A percentile compares a stretch with the other conserved stretches of the same genome.
phyloP scores from a whole-genome alignment of 2,113 vertebrate genomes.

The Gambusia holbrooki region DNA sequence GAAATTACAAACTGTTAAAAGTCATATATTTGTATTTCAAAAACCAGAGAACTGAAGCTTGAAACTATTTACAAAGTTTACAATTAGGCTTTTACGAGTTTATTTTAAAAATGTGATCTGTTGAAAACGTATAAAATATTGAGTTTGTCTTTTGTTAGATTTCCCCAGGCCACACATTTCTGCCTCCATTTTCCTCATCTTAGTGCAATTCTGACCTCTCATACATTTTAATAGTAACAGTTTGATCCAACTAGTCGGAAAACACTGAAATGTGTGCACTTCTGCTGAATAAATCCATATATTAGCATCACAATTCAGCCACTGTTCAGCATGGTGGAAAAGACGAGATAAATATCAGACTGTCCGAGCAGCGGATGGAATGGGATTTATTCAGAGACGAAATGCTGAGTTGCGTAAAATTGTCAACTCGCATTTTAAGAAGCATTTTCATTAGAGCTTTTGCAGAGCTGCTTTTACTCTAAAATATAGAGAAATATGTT shows the following conservation, averaged over 20 bases:
- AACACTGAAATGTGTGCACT: conserved; percentile 46
- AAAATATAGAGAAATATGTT: conserved; percentile 15
- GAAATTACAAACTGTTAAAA: background rate
- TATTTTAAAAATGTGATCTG: background rate
- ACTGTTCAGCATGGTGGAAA: conserved; percentile 60
- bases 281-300: conserved; percentile 72
- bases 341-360: conserved; percentile 67
- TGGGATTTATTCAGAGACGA: conserved; percentile 27
- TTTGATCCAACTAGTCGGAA: conserved; percentile 59
- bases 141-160: background rate
- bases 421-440: conserved; percentile 7
- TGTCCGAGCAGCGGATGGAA: conserved; percentile 31
- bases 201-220: conserved; percentile 39
- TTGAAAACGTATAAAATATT: background rate
- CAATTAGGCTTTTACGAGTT: background rate
- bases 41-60: background rate
- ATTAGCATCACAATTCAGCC: conserved; percentile 63
- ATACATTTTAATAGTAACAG: conserved; percentile 72
- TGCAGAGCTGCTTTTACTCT: conserved; percentile 11
- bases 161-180: conserved; percentile 4
- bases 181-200: conserved; percentile 26
- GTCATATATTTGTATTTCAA: background rate
- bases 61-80: background rate
- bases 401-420: conserved; percentile 21
- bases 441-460: conserved; percentile 5